Conservation (phyloP, 2,113 vertebrate genomes). For the Pteropus alecto region DNA sequence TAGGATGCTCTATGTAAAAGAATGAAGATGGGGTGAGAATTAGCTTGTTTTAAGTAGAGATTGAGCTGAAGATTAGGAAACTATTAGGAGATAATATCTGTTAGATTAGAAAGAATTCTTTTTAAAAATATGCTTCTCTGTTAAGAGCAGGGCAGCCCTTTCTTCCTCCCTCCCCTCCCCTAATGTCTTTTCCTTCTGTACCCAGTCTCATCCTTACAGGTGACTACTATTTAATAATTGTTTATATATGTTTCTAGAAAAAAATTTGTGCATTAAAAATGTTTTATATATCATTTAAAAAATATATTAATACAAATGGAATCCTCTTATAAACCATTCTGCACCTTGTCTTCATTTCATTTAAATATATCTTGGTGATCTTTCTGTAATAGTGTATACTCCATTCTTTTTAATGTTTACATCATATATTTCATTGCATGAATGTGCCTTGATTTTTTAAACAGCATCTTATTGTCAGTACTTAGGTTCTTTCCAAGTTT, state of each 20-base stretch:
- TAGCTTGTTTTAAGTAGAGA: neutral
- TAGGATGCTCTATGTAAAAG: neutral
- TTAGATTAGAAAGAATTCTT: neutral
- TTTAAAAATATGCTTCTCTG: neutral
- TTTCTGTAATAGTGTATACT: neutral
- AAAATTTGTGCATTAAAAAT: neutral
- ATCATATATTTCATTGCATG: neutral
- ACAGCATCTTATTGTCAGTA: neutral
- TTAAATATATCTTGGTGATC: neutral
- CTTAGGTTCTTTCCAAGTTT: neutral
- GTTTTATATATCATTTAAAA: neutral
- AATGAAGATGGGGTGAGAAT: neutral
- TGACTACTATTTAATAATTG: neutral
- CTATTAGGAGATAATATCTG: neutral
- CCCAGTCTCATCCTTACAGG: neutral
- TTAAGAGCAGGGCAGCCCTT: neutral
- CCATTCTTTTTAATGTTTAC: neutral
- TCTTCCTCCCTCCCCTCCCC: no score
- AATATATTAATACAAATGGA: neutral
- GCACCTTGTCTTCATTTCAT: neutral
- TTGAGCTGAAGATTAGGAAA: neutral
- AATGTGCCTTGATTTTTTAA: constrained; percentile 1
- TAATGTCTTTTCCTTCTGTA: neutral
- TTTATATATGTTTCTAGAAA: neutral
- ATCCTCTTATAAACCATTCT: neutral